These are phyloP conservation scores for Phrynosoma blainvillii DNA, from an alignment of 2,113 vertebrate species.

Conservation along the genomic window DNA sequence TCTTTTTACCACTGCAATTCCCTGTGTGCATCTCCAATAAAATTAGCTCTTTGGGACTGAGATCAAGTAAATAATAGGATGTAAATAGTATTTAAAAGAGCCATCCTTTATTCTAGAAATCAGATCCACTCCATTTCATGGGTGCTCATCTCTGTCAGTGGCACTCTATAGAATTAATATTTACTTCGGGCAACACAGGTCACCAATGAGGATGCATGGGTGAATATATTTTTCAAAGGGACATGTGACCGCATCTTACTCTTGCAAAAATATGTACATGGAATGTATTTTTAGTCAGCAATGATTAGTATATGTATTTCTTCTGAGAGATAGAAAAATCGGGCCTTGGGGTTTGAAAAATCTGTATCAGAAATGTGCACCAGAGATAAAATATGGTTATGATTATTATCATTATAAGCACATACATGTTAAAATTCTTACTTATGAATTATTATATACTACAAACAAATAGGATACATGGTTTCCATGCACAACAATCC, in stretches of 20 bases:
- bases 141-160: not conserved
- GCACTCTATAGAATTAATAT: not conserved
- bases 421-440: constrained; percentile 34
- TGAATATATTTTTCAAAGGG: not conserved
- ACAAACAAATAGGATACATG: constrained; percentile 36
- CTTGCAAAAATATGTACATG: not conserved
- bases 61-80: not conserved
- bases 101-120: not conserved
- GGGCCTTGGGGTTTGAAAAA: not conserved
- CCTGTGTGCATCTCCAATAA: too few relatives aligned
- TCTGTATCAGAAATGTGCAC: not conserved
- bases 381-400: not conserved
- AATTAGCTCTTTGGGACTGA: too few relatives aligned
- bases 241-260: not conserved
- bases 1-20: too few relatives aligned
- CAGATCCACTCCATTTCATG: not conserved
- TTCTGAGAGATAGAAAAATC: not conserved
- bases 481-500: constrained; percentile 31
- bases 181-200: not conserved
- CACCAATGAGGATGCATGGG: not conserved
- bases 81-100: not conserved
- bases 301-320: not conserved
- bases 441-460: constrained; percentile 18
- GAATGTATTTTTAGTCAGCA: not conserved
- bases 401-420: constrained; percentile 6